Evolutionary conservation across 2,113 vertebrate species (phyloP).

Genomic region (Anarrhichthys ocellatus): DNA sequence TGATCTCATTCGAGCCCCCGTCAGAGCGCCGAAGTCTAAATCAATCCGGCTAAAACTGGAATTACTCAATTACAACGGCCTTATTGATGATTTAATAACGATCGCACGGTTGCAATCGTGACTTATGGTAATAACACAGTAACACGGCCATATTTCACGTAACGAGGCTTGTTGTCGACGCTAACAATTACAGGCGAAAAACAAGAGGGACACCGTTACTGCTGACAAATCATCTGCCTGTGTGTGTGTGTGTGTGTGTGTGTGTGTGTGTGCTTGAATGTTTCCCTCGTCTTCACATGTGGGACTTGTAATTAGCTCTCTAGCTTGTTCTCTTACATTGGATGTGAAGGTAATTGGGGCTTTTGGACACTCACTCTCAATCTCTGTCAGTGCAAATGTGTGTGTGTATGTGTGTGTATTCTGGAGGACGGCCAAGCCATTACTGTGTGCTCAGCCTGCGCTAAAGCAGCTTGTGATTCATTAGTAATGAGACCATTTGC

Average conservation of each 20-base stretch:
- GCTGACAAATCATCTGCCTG: constrained; percentile 30
- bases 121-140: constrained; percentile 68
- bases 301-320: constrained; percentile 73
- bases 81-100: constrained; percentile 76
- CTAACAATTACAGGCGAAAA: constrained; percentile 48
- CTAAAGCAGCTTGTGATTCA: constrained; percentile 79
- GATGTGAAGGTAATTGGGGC: constrained; percentile 76
- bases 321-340: constrained; percentile 72
- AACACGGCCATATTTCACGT: constrained; percentile 47
- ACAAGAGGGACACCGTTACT: constrained; percentile 38
- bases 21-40: constrained; percentile 62
- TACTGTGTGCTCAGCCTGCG: constrained; percentile 73
- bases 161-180: constrained; percentile 55
- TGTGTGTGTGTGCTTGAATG: constrained; percentile 19
- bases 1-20: constrained; percentile 63
- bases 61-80: constrained; percentile 64
- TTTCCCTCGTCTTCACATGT: constrained; percentile 53
- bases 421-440: constrained; percentile 75
- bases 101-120: constrained; percentile 58
- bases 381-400: constrained; percentile 59
- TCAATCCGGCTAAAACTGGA: constrained; percentile 73
- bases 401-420: constrained; percentile 49
- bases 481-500: constrained; percentile 81
- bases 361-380: constrained; percentile 73
- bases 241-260: constrained; percentile 40